Base-by-base conservation (phyloP, 2,888 invertebrate genomes). In the Trichogramma dendrolimi region DNA sequence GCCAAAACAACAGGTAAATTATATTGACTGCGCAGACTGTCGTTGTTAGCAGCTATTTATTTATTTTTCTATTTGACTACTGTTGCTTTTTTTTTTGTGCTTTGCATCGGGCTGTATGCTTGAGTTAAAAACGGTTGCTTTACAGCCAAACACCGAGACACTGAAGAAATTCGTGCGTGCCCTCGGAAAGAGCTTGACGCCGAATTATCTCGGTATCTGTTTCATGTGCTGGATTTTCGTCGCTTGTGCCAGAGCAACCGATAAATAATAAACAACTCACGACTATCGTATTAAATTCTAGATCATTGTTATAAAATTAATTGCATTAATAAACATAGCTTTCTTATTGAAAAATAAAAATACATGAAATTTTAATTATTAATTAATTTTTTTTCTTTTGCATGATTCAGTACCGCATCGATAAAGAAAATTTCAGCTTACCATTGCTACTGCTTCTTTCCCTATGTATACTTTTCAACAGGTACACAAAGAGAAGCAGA, bases 1-100 rank as follows among this genome's bases (percentile, higher is more conserved):
- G 11, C 79, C 80, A 4, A 82, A 83, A 67, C 82, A 83, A 66
- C 84, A 83, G 73, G 81, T 82, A 7, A 83, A 84, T 71, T 81
- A 27, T 38, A 44, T 56, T 8, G 2, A 38, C 8, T 54, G 53
- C 7, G n/a, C 40, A 48, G 5, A 6, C 6, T 60, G 11, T 58
- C 55, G 41, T 40, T 42, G 47, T 14, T 58, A 10, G 42, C 27
- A 27, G 11, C 44, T 53, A 51, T 44, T 41, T 44, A 42, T 38
- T 58, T 62, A 38, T 62, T 55, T 14, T 54, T 14, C 40, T 41
- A 38, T 40, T 11, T 8, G n/a, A 14, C 42, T 6, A 27, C 4
- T 10, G 10, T 14, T 27, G 58, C 54, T 47, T 41, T 54, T 49
- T 42, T 58, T 42, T n/a, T 4, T 43, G 4, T 6, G 4, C 4